Evolutionary conservation across 2,113 vertebrate species (phyloP).

Genomic region (Dolichallabes microphthalmus): DNA sequence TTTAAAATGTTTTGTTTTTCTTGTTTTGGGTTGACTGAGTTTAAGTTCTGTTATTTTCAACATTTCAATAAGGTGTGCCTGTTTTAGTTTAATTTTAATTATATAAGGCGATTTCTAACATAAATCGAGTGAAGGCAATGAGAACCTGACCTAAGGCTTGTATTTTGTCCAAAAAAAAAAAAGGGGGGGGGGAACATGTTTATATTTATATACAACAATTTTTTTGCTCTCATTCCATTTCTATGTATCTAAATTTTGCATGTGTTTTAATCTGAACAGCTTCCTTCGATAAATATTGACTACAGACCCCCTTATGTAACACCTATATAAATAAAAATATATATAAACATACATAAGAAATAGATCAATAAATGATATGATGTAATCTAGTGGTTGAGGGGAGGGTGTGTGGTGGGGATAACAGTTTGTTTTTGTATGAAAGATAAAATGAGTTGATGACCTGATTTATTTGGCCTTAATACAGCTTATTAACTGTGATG

Average conservation of each 20-base stretch:
- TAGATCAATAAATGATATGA: neutral
- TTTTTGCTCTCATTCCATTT: neutral
- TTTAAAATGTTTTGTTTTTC: neutral
- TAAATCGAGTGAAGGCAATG: neutral
- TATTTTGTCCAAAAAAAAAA: neutral
- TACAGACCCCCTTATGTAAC: neutral
- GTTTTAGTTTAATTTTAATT: constrained; percentile 6
- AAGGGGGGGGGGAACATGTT: neutral
- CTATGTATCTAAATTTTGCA: constrained; percentile 12
- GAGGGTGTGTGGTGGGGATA: neutral
- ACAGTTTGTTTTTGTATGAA: neutral
- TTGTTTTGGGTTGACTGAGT: neutral
- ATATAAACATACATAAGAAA: no score
- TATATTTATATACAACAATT: constrained; percentile 32
- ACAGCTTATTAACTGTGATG: neutral
- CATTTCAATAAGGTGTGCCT: constrained; percentile 9
- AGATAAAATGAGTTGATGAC: neutral
- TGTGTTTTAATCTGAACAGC: constrained; percentile 26
- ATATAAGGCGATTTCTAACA: neutral
- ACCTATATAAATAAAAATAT: no score
- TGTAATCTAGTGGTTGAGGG: neutral
- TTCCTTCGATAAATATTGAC: neutral
- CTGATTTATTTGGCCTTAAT: constrained; percentile 28
- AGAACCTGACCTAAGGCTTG: neutral
- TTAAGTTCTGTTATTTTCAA: neutral